Conservation (phyloP, 2,797 vertebrate species). For the Hypotaenidia philippensis region DNA sequence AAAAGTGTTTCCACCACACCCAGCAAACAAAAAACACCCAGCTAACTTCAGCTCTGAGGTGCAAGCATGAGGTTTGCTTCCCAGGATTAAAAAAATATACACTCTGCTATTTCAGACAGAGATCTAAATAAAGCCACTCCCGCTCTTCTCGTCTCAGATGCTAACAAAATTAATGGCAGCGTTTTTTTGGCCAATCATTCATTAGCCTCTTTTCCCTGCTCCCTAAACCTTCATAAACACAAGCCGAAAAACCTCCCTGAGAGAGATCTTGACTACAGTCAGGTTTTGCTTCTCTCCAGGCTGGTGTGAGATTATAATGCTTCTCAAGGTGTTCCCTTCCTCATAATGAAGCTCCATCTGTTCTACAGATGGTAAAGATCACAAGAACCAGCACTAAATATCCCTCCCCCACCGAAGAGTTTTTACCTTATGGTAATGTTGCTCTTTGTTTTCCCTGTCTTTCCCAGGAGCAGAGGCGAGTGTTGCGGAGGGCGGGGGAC, state of each 20-base stretch:
- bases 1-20: neutral
- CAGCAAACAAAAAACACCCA: neutral
- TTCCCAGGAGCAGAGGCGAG: neutral
- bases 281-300: conserved; percentile 60
- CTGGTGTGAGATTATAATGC: conserved; percentile 69
- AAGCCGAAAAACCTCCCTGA: neutral
- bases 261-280: conserved; percentile 41
- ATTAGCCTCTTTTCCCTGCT: conserved; percentile 19
- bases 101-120: conserved; percentile 22
- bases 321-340: conserved; percentile 73
- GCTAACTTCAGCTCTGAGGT: neutral
- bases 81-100: neutral
- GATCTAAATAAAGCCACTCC: conserved; percentile 47
- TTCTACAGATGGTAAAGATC: conserved; percentile 76
- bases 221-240: conserved; percentile 57
- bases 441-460: conserved; percentile 61
- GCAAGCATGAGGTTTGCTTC: neutral
- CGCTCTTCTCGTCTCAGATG: neutral
- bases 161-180: conserved; percentile 24
- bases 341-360: conserved; percentile 75
- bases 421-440: conserved; percentile 60
- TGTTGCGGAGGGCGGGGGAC: neutral
- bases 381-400: conserved; percentile 70
- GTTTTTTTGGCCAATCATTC: neutral
- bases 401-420: conserved; percentile 64